Base-by-base conservation (phyloP, 30 jellyfish, hydroid and myxozoan species). In the Hydra vulgaris region DNA sequence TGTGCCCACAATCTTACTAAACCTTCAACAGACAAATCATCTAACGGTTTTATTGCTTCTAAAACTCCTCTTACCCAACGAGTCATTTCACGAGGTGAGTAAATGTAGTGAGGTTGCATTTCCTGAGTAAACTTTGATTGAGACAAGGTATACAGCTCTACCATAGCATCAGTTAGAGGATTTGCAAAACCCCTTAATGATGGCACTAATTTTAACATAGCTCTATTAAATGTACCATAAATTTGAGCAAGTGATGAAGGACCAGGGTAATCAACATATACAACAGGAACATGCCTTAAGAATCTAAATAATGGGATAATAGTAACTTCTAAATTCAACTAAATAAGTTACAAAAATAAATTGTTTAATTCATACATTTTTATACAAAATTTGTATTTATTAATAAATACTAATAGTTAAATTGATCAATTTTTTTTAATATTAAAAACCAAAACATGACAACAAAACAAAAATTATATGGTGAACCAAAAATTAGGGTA, bases 81-180 rank as follows among this genome's bases (percentile, higher is more conserved):
- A 27, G 97, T 94, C 97, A 94, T 88, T 66, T 94, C 99, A 70
- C 99, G 95, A 55, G 99, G 99, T 71, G 96, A 89, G 93, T 94
- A 94, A 0, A 89, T 94, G 95, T 94, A 94, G 74, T 94, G 99
- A 1, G 99, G 99, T 84, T 93, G 99, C 99, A 93, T 93, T 82
- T 93, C 99, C 82, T 93, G 99, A 3, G 99, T 93, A 79, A 93
- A 93, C 72, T 89, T 76, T 17, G 74, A 82, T 92, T 93, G 99
- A 17, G 99, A 93, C 95, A 93, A 81, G 0, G 95, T 79, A 83
- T 88, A 94, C 76, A 94, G 89, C 25, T 94, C 99, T 15, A 94
- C 97, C 99, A 94, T 94, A 25, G 99, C 97, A 79, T 94, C 99
- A 8, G 99, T 94, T 22, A 89, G 72, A n/a, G 99, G 99, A 23